These are phyloP conservation scores for Choloepus hoffmanni DNA, from an alignment of 2,113 vertebrate species.

Conservation along the genomic window DNA sequence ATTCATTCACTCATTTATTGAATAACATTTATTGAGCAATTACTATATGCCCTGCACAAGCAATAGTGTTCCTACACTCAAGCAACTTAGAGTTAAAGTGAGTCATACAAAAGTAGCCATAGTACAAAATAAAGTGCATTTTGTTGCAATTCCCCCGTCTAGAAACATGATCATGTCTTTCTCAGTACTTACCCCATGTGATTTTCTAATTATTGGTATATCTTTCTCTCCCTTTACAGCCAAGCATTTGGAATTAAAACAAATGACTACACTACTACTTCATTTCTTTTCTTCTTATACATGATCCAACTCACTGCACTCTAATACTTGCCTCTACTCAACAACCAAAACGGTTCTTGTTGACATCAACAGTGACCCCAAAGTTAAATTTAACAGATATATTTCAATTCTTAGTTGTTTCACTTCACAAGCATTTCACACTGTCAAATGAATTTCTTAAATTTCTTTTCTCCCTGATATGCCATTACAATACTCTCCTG, in stretches of 20 bases:
- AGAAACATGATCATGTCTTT: not conserved
- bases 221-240: not conserved
- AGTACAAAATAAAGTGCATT: not conserved
- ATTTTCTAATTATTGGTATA: not conserved
- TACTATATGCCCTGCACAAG: not conserved
- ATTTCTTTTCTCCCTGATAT: not conserved
- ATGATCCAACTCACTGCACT: not conserved
- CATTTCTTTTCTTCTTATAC: not conserved
- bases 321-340: not conserved
- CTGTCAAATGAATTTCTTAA: not conserved
- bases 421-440: not conserved
- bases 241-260: not conserved
- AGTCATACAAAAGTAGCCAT: not conserved
- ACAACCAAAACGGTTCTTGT: not conserved
- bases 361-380: not conserved
- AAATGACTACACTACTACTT: not conserved
- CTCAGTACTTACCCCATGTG: not conserved
- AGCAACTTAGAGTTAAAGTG: not conserved
- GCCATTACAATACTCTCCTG: not conserved
- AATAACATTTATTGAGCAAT: not conserved
- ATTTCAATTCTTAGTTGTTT: constrained; percentile 38
- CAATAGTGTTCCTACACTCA: not conserved
- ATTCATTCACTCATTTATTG: not conserved
- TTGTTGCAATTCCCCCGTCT: not conserved
- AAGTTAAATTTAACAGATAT: not conserved